Percentiles rank a stretch among this genome's conserved stretches.
These are phyloP conservation scores for Pelvicachromis taeniatus DNA, from an alignment of 2,113 vertebrate genomes.

Conservation along the genomic window DNA sequence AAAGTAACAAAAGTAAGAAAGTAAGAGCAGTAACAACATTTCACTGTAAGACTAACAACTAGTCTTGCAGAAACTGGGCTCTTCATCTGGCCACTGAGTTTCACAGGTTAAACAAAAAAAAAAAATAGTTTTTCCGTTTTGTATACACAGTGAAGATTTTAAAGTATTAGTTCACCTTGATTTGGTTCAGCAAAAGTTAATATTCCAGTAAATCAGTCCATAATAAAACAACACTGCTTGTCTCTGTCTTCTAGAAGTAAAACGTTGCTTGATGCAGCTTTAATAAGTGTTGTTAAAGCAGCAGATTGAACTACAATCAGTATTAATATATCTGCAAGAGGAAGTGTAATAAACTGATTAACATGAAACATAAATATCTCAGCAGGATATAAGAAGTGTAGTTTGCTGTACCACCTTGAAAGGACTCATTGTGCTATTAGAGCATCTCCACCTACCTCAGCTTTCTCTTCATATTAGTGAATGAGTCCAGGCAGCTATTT, in stretches of 20 bases:
- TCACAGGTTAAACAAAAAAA: not conserved
- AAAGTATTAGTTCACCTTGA: not conserved
- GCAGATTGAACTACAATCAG: not conserved
- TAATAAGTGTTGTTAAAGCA: not conserved
- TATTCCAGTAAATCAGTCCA: not conserved
- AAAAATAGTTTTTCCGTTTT: not conserved
- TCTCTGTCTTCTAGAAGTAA: not conserved
- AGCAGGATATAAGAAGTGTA: not conserved
- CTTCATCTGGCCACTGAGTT: not conserved
- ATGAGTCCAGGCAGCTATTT: not conserved
- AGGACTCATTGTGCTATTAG: not conserved
- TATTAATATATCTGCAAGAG: not conserved
- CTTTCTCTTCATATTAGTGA: not conserved
- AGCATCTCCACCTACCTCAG: not conserved
- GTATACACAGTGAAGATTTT: not conserved
- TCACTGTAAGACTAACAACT: not conserved
- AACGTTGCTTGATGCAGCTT: not conserved
- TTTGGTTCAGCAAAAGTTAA: not conserved
- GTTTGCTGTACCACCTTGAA: not conserved
- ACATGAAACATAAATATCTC: not conserved
- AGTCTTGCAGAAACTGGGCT: not conserved
- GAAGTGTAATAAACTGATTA: not conserved
- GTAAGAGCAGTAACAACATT: too few species aligned
- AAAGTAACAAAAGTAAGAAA: not conserved
- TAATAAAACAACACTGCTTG: not conserved